Evolutionary conservation across 2,113 vertebrate species (phyloP).

Genomic region (Melierax canorus): DNA sequence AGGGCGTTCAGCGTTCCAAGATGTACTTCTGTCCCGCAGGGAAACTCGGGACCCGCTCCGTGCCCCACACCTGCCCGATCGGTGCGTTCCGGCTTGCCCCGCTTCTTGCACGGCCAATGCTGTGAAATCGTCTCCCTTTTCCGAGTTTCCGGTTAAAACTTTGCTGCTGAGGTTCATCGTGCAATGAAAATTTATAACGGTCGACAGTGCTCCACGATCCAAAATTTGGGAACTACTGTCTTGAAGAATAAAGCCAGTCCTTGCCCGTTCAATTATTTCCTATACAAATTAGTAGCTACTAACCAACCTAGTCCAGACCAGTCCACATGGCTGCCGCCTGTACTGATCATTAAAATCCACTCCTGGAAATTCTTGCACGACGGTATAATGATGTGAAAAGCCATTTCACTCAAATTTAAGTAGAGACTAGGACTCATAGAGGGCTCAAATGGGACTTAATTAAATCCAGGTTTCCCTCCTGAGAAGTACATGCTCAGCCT

Average conservation of each 20-base stretch:
- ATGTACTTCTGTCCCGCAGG: not conserved
- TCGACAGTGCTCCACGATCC: not conserved
- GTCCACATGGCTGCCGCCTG: not conserved
- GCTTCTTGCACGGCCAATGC: accelerated
- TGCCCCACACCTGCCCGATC: not conserved
- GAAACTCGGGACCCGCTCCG: no score
- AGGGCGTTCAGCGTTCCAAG: not conserved
- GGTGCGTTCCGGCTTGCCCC: not conserved
- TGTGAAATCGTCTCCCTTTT: not conserved
- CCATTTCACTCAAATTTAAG: not conserved
- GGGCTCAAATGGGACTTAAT: not conserved
- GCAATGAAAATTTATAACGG: not conserved
- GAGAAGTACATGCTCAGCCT: not conserved
- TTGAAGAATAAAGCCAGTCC: not conserved
- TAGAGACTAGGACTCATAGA: not conserved
- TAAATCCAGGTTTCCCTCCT: not conserved
- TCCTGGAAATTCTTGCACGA: not conserved
- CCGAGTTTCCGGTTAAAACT: not conserved
- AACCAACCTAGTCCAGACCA: not conserved
- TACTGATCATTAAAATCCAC: not conserved
- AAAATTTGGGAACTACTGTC: not conserved
- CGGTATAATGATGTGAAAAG: not conserved
- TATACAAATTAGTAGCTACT: not conserved
- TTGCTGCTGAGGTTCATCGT: no score
- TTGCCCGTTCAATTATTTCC: not conserved